Percentiles rank a stretch among this genome's conserved stretches.
These are phyloP conservation scores for Melanotaenia duboulayi DNA, from an alignment of 2,113 vertebrate species.

Conservation along the genomic window DNA sequence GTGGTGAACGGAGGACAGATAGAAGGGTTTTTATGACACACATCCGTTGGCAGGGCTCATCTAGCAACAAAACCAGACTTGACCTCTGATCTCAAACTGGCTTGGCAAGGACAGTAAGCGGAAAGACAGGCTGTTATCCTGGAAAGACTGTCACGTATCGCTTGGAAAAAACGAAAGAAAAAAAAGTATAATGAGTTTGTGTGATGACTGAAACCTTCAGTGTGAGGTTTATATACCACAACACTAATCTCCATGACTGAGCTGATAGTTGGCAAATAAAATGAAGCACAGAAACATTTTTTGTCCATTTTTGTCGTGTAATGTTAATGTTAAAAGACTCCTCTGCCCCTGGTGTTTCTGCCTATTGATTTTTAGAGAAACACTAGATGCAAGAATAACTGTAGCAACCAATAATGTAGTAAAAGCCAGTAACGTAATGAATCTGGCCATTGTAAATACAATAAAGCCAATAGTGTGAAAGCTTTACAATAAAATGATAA, in stretches of 20 bases:
- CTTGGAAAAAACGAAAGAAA: conserved; percentile 7
- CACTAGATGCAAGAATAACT: background rate
- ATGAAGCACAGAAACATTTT: background rate
- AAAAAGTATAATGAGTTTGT: conserved; percentile 13
- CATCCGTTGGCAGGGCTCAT: conserved; percentile 28
- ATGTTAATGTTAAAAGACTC: background rate
- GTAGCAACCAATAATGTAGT: too few relatives aligned
- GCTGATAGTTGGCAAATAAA: background rate
- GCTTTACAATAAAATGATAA: too few relatives aligned
- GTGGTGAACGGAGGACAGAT: conserved; percentile 41
- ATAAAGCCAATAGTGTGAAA: too few relatives aligned
- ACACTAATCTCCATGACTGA: background rate
- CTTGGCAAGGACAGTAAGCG: conserved; percentile 49
- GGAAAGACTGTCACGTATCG: conserved; percentile 22
- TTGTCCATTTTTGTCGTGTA: background rate
- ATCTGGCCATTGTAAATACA: too few relatives aligned
- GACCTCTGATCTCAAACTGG: conserved; percentile 24
- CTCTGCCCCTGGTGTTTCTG: background rate
- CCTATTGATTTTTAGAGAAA: conserved; percentile 2
- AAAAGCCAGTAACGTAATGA: too few relatives aligned
- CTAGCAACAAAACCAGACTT: conserved; percentile 36
- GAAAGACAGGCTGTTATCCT: conserved; percentile 59
- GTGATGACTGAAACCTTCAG: conserved; percentile 17
- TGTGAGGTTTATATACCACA: conserved; percentile 4
- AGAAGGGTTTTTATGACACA: conserved; percentile 41